Evolutionary conservation across 1,140 invertebrate species (phyloP).

Genomic region (Trichomalopsis sarcophagae): DNA sequence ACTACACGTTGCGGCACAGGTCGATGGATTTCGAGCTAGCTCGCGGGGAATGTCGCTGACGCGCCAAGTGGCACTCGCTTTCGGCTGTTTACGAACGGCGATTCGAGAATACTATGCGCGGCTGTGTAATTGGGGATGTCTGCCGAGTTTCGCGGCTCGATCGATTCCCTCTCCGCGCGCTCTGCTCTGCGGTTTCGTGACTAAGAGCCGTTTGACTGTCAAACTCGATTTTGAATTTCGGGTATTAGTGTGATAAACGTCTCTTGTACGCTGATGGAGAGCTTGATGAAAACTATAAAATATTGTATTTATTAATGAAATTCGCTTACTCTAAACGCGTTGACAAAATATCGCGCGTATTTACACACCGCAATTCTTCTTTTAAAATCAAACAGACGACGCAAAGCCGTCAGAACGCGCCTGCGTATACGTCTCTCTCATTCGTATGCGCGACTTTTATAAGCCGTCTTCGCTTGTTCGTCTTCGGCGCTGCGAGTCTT

Average conservation of each 20-base stretch:
- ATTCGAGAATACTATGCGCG: background rate
- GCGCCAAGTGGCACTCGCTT: constrained; percentile 12
- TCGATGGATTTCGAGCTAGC: background rate
- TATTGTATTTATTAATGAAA: too few species aligned
- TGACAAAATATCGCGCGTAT: too few species aligned
- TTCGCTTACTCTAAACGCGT: too few species aligned
- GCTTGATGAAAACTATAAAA: too few species aligned
- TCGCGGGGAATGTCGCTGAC: background rate
- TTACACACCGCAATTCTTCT: too few species aligned
- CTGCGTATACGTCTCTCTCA: background rate
- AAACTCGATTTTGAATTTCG: background rate
- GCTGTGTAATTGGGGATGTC: background rate
- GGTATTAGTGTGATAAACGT: background rate
- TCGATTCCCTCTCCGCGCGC: background rate
- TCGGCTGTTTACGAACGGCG: background rate
- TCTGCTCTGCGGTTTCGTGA: background rate
- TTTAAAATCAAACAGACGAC: too few species aligned
- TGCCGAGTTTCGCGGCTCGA: background rate
- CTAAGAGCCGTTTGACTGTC: background rate
- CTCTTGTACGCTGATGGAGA: too few species aligned
- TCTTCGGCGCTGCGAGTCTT: background rate
- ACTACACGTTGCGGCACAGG: background rate
- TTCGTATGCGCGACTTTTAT: constrained; percentile 31
- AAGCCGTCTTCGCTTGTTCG: background rate
- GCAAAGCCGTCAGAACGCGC: too few species aligned